Evolutionary conservation across 2,888 invertebrate species (phyloP), one percentile per base, ranked within the genome.

Genomic region (Cistogaster globosa): DNA sequence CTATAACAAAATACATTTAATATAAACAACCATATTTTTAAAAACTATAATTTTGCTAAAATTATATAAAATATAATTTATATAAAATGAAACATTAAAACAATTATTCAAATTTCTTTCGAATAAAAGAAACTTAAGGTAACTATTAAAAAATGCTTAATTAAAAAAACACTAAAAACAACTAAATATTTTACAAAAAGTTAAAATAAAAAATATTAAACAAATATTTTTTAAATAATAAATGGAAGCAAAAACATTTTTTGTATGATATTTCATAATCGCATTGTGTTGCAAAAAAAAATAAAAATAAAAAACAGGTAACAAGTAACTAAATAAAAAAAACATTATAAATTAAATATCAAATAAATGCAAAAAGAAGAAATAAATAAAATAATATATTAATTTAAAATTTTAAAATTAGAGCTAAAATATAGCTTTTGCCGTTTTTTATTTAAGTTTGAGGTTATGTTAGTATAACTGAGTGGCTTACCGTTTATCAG

Each of bases 1-100:
- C 91, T 89, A 88, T 86, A 67, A 18, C 72, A 82, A 81, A 84
- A 88, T 71, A 68, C 53, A 36, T 38, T 48, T 22, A 62, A 74
- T 62, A 74, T 78, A 67, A 67, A 69, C 58, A 60, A 22, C 51
- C 60, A 68, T 60, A 62, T 53, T 86, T 84, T 87, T 81, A 68
- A 53, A 58, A 74, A 72, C 42, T 85, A 81, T 82, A 75, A 85
- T 85, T 85, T 85, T 85, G 85, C 82, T 85, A 82, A 75, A 86
- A 87, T 79, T 86, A 81, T 62, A 62, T 55, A 26, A 57, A 62
- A 60, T 45, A n/a, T 16, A 69, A 20, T 57, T 63, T 38, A 48
- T 11, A 74, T 60, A 18, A 74, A 60, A 68, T 9, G 9, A 22
- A 68, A 48, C 48, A n/a, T 51, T 3, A 12, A 14, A 12, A 22